Evolutionary conservation across 1,140 invertebrate species (phyloP).

Genomic region (Cotesia glomerata): DNA sequence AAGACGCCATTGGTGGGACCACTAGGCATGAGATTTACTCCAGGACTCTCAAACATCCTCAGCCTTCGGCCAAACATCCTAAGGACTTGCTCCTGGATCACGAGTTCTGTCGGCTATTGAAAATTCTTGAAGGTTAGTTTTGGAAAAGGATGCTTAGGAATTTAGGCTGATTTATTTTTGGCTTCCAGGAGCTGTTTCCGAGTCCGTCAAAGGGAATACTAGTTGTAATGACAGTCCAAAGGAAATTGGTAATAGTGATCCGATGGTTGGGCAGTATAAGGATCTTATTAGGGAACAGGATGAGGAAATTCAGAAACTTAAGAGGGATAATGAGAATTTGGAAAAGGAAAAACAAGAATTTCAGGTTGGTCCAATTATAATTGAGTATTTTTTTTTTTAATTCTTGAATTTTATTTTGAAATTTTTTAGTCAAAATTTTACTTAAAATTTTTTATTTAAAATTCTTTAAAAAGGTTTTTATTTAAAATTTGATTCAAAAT

Average conservation of each 20-base stretch:
- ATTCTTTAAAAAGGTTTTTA: too few species aligned
- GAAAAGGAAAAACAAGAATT: slow-evolving; percentile 65
- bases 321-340: slow-evolving; percentile 64
- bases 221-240: too few species aligned
- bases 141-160: too few species aligned
- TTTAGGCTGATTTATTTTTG: too few species aligned
- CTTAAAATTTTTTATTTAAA: too few species aligned
- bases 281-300: slow-evolving; percentile 89
- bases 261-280: slow-evolving; percentile 81
- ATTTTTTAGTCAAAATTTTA: slow-evolving; percentile 30
- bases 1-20: slow-evolving; percentile 85
- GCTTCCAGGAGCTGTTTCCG: slow-evolving; percentile 62
- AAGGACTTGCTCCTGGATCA: slow-evolving; percentile 90
- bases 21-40: slow-evolving; percentile 90
- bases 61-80: slow-evolving; percentile 77
- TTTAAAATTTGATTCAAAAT: too few species aligned
- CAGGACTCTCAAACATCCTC: slow-evolving; percentile 90
- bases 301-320: slow-evolving; percentile 71
- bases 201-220: slow-evolving; percentile 60
- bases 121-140: slow-evolving; percentile 72
- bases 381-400: slow-evolving; percentile 8
- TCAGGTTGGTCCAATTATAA: too few species aligned
- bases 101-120: slow-evolving; percentile 92
- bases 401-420: neutral
- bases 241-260: slow-evolving; percentile 63